A percentile compares a stretch with the other conserved stretches of the same genome.
phyloP scores from a whole-genome alignment of 2,797 vertebrate genomes.

The Amphiprion clarkii region DNA sequence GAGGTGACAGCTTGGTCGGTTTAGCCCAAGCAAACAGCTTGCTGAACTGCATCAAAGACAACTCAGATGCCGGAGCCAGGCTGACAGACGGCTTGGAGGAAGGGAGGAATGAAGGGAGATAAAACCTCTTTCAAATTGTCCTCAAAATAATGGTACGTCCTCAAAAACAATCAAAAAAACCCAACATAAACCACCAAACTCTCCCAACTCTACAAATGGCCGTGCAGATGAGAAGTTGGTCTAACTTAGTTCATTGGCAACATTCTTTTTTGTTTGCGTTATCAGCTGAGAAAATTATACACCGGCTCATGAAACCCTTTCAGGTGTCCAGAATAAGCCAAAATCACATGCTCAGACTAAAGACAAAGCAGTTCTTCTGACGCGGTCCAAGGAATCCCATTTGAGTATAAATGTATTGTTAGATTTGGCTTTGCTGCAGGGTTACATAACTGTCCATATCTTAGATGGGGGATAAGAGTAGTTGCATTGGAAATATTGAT shows the following conservation, averaged over 20 bases:
- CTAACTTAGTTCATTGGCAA: slow-evolving; percentile 42
- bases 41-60: slow-evolving; percentile 72
- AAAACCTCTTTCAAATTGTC: slow-evolving; percentile 54
- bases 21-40: slow-evolving; percentile 74
- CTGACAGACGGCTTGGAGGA: slow-evolving; percentile 74
- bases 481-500: background rate
- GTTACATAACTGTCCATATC: slow-evolving; percentile 31
- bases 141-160: slow-evolving; percentile 58
- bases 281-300: slow-evolving; percentile 1
- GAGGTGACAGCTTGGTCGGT: slow-evolving; percentile 68
- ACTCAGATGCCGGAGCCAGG: slow-evolving; percentile 77
- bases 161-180: slow-evolving; percentile 4
- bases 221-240: slow-evolving; percentile 17
- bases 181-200: slow-evolving; percentile 10
- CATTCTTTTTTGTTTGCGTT: slow-evolving; percentile 5
- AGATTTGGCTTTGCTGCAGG: background rate
- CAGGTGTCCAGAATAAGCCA: slow-evolving; percentile 7
- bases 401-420: slow-evolving; percentile 6
- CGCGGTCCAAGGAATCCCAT: slow-evolving; percentile 21
- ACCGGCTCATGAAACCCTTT: slow-evolving; percentile 1
- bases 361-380: background rate
- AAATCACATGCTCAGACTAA: background rate
- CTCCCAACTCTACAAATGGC: slow-evolving; percentile 31
- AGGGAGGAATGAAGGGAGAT: slow-evolving; percentile 36
- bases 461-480: slow-evolving; percentile 1